phyloP scores from a whole-genome alignment of 2,797 vertebrate species.

The Toxotes lorentzi region DNA sequence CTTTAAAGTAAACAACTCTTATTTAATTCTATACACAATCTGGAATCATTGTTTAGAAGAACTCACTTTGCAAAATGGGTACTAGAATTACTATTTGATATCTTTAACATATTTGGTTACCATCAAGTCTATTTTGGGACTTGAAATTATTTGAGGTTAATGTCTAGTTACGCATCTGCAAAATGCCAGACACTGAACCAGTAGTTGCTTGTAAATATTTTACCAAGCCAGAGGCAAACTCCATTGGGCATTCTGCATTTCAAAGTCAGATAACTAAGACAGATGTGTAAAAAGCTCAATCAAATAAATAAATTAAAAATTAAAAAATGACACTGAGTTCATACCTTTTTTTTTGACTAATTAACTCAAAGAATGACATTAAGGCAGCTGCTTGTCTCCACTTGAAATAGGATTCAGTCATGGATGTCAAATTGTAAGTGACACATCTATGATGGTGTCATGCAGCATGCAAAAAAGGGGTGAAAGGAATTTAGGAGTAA shows the following conservation, averaged over 20 bases:
- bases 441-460: conserved; percentile 41
- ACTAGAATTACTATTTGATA: not conserved
- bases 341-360: conserved; percentile 41
- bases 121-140: not conserved
- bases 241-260: conserved; percentile 18
- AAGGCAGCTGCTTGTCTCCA: conserved; percentile 40
- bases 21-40: not conserved
- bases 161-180: not conserved
- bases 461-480: conserved; percentile 24
- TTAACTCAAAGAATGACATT: conserved; percentile 34
- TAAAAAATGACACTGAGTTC: conserved; percentile 22
- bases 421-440: conserved; percentile 57
- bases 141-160: not conserved
- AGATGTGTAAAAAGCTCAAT: conserved; percentile 22
- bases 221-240: not conserved
- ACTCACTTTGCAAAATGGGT: not conserved
- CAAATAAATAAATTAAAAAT: too few species aligned
- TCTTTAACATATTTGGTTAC: not conserved
- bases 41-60: not conserved
- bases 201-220: not conserved
- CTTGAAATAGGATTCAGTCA: conserved; percentile 51
- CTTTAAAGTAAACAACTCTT: not conserved
- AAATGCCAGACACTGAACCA: not conserved
- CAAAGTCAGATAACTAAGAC: conserved; percentile 10
- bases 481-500: conserved; percentile 38